Evolutionary conservation across 2,888 invertebrate genomes (phyloP), one percentile per base, ranked within the genome.

Genomic region (Heteromyza rotundicornis): DNA sequence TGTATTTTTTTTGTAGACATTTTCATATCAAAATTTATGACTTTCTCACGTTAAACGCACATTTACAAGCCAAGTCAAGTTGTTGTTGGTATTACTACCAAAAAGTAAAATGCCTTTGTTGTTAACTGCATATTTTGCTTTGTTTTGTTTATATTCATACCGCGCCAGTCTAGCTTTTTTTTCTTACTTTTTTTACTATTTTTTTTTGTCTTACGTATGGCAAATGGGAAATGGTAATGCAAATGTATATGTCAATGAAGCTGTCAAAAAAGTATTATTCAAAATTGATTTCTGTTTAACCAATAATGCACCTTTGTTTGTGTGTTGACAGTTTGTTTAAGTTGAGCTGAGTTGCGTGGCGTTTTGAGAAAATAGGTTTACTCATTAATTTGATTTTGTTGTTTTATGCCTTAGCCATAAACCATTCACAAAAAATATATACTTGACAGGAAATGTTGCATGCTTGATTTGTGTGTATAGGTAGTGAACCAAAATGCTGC

Each of bases 281-380:
- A 76, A 76, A n/a, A 77, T 78, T 76, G 76, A 74, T 73, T 74
- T 72, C 66, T 58, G 61, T 61, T 65, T 60, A 63, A 63, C 55
- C 53, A 63, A 60, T 59, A 63, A 60, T 60, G 64, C 63, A 63
- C 44, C 58, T 63, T 63, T 64, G 32, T 50, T 55, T 47, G 27
- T 2, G 49, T 58, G 57, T 59, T 62, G 62, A 62, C 62, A 62
- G 52, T 59, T n/a, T n/a, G n/a, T n/a, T 59, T 50, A 44, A 56
- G 56, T 44, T n/a, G n/a, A n/a, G n/a, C n/a, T n/a, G n/a, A n/a
- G n/a, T n/a, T n/a, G n/a, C n/a, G n/a, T n/a, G n/a, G n/a, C n/a
- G n/a, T n/a, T n/a, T n/a, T n/a, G n/a, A n/a, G 32, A 55, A 51
- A 32, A 49, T 47, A 47, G 17, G 47, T 47, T 47, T 47, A 47